Evolutionary conservation across 2,113 vertebrate species (phyloP).

Genomic region (Anguilla japonica): DNA sequence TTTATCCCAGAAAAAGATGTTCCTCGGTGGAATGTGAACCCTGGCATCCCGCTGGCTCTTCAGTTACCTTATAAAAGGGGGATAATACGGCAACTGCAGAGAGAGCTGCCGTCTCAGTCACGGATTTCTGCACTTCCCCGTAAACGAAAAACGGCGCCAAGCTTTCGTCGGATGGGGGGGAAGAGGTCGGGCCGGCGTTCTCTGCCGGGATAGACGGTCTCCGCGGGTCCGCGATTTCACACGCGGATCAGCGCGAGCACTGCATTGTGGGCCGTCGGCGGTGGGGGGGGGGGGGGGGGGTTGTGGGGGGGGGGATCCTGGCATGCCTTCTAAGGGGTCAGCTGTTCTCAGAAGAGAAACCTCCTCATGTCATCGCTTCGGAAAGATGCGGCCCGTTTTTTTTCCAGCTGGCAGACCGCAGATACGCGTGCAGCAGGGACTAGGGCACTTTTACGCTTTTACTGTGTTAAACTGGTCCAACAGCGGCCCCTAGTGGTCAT

Average conservation of each 20-base stretch:
- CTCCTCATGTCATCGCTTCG: background rate
- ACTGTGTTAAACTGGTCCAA: conserved; percentile 13
- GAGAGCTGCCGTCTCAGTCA: too few species aligned
- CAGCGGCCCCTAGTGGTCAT: conserved; percentile 62
- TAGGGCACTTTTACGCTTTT: background rate
- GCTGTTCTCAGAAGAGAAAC: background rate
- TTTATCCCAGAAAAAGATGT: background rate
- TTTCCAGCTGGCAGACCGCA: background rate
- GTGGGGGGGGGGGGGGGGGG: too few species aligned
- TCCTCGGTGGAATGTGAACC: background rate
- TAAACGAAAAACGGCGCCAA: too few species aligned
- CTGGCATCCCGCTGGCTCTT: background rate
- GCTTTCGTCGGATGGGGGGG: too few species aligned
- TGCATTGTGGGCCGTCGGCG: background rate
- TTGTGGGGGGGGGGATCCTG: background rate
- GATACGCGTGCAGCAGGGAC: background rate
- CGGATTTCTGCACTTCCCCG: too few species aligned
- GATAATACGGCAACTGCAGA: too few species aligned
- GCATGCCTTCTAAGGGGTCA: background rate
- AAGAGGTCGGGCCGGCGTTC: too few species aligned
- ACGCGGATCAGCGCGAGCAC: background rate
- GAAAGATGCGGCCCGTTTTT: background rate
- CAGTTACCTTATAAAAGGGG: too few species aligned
- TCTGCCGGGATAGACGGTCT: too few species aligned
- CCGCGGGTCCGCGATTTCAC: too few species aligned